Base-by-base conservation (phyloP, 2,797 vertebrate genomes). In the Phoxinus dragarum region DNA sequence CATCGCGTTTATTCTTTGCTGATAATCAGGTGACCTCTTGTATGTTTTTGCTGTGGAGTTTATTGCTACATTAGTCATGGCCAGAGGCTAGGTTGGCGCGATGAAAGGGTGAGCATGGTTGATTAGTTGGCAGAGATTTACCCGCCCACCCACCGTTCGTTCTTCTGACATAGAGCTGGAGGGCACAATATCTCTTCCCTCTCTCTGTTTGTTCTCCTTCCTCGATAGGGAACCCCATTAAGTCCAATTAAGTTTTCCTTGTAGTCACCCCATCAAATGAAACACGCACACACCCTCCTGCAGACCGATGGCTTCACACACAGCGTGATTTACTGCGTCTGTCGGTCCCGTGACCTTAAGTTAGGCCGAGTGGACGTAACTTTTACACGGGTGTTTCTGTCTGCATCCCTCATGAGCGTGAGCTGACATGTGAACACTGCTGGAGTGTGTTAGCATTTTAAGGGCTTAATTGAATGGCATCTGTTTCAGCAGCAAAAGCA, bases 151-250 rank as follows among this genome's bases (percentile, higher is more conserved):
- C 36, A 82, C 44, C 84, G 82, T 87, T 69, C 74, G 80, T 67
- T 71, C 82, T 81, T 82, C 81, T 89, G 94, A 94, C 94, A 93
- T 86, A 66, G 73, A 86, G 93, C 93, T 93, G 90, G 86, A 88
- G 93, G 94, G 91, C 92, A 89, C 93, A 74, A 72, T 82, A 61
- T 73, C 34, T 85, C 76, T 85, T 78, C 68, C 92, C 91, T 88
- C 89, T 84, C 86, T 92, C 86, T 94, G 92, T 95, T 95, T 94
- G 92, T 94, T 93, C 91, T 91, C 73, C 88, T 88, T 34, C 88
- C 92, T 94, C 94, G 90, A 84, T 89, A 75, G 94, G 93, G 93
- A 94, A 91, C 89, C 89, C 90, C 88, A 93, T 94, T 96, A 94
- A 88, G 90, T 92, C 91, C 94, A 94, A 95, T 95, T 94, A 95